phyloP scores from a whole-genome alignment of 2,797 vertebrate species.

The Falco cherrug region DNA sequence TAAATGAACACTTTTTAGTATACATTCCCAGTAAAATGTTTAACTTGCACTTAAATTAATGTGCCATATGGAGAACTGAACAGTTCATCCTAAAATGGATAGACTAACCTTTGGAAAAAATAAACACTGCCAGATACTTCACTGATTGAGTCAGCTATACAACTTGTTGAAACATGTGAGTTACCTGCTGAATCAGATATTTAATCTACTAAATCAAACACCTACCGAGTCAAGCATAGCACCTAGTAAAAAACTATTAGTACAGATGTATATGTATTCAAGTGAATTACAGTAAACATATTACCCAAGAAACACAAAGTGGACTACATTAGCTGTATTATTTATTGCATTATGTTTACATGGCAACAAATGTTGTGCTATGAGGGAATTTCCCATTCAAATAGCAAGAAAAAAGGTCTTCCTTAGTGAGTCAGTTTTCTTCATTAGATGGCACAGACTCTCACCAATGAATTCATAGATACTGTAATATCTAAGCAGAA shows the following conservation, averaged over 20 bases:
- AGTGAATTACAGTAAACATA: neutral
- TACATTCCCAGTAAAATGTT: neutral
- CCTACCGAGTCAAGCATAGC: neutral
- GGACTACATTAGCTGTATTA: neutral
- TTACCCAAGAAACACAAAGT: neutral
- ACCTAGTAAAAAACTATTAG: neutral
- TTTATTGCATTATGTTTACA: neutral
- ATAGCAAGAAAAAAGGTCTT: neutral
- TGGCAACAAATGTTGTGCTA: neutral
- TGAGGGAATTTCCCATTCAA: slow-evolving; percentile 6
- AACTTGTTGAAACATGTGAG: slow-evolving; percentile 64
- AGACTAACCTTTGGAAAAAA: slow-evolving; percentile 62
- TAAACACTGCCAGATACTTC: slow-evolving; percentile 50
- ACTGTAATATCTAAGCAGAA: neutral
- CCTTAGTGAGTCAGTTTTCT: neutral
- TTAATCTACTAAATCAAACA: slow-evolving; percentile 43
- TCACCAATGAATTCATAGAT: neutral
- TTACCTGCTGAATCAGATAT: slow-evolving; percentile 67
- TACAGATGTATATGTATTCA: neutral
- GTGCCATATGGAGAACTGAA: slow-evolving; percentile 1
- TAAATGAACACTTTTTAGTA: slow-evolving; percentile 24
- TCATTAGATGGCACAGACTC: neutral
- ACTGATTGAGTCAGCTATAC: slow-evolving; percentile 8
- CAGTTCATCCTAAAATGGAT: slow-evolving; percentile 45
- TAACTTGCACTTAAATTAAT: slow-evolving; percentile 49